phyloP scores from a whole-genome alignment of 2,888 invertebrate species.

The Macropis europaea region DNA sequence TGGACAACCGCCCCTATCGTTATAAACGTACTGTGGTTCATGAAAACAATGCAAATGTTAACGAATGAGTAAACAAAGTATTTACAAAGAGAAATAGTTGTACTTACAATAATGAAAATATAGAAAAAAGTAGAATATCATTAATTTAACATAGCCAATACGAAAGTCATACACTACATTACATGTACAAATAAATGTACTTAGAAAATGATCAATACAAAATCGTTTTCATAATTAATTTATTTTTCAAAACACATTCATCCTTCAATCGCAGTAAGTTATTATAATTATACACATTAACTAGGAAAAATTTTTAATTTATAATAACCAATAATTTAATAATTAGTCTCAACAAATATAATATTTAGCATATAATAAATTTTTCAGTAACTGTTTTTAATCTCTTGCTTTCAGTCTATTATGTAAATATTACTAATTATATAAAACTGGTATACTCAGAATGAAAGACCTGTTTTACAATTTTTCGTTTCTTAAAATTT shows the following conservation, averaged over 20 bases:
- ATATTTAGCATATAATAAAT: constrained; percentile 2
- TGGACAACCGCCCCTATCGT: neutral
- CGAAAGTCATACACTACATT: too few relatives aligned
- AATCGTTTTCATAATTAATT: constrained; percentile 6
- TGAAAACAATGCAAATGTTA: neutral
- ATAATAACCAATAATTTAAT: constrained; percentile 23
- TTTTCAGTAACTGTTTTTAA: constrained; percentile 19
- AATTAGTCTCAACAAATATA: constrained; percentile 14
- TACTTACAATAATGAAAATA: too few relatives aligned
- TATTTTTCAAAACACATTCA: constrained; percentile 40
- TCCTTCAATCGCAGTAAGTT: constrained; percentile 19
- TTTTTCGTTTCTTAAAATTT: constrained; percentile 25
- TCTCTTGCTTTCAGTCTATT: neutral
- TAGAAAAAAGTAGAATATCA: too few relatives aligned
- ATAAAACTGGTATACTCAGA: neutral
- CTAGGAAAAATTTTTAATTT: constrained; percentile 11
- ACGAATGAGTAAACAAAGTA: too few relatives aligned
- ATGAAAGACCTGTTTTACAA: constrained; percentile 19
- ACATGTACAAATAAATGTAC: neutral
- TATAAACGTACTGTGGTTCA: neutral
- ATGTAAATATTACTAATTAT: neutral
- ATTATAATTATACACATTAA: constrained; percentile 23
- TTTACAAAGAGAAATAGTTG: too few relatives aligned
- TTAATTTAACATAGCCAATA: too few relatives aligned
- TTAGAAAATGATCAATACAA: neutral